Conservation (phyloP, 2,797 vertebrate genomes). For the Allobates femoralis region DNA sequence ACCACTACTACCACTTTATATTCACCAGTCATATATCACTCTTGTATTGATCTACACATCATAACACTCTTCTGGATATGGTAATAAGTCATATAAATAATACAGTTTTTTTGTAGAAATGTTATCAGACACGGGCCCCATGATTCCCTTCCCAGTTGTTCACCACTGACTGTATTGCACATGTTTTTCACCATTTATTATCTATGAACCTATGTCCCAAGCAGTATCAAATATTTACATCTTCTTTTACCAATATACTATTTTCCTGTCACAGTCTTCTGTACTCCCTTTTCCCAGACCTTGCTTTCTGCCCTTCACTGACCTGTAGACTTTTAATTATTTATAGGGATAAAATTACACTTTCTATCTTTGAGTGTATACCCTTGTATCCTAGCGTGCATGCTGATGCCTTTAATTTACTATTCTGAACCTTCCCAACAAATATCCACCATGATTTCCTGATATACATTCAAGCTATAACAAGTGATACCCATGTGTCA, state of each 20-base stretch:
- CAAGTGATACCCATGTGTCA: neutral
- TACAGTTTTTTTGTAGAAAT: neutral
- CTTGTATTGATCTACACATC: neutral
- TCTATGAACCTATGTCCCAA: neutral
- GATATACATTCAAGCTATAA: neutral
- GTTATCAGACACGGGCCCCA: neutral
- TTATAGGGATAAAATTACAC: constrained; percentile 27
- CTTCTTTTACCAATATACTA: neutral
- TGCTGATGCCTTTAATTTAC: neutral
- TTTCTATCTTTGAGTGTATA: neutral
- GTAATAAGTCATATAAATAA: neutral
- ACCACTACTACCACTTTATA: neutral
- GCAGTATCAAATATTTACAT: constrained; percentile 19
- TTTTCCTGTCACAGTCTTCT: neutral
- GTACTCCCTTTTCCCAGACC: neutral
- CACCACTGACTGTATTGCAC: neutral
- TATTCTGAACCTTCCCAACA: neutral
- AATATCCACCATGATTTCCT: neutral
- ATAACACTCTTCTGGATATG: neutral
- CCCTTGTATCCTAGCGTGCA: neutral
- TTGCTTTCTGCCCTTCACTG: neutral
- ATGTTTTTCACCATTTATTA: constrained; percentile 14
- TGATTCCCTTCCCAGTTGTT: neutral
- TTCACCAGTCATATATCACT: neutral
- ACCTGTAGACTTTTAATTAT: constrained; percentile 7